These are phyloP conservation scores for Taurulus bubalis DNA, from an alignment of 2,113 vertebrate genomes.

Conservation along the genomic window DNA sequence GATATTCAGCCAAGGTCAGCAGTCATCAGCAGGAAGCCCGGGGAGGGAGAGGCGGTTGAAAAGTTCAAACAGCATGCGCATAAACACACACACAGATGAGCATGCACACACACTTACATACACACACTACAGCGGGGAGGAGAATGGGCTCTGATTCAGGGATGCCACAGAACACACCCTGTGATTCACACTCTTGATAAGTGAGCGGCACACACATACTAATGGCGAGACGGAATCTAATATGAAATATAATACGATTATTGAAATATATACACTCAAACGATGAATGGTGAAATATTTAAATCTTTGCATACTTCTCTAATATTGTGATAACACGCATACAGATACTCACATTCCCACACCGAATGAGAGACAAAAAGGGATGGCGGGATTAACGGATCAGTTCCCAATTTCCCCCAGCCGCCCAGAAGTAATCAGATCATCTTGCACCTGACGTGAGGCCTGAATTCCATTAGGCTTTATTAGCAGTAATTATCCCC, in stretches of 20 bases:
- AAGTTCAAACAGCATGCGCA: constrained; percentile 72
- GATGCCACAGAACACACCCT: constrained; percentile 37
- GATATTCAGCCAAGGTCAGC: constrained; percentile 78
- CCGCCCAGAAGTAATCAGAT: constrained; percentile 82
- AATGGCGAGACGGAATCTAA: constrained; percentile 49
- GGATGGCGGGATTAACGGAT: constrained; percentile 83
- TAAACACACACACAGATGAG: constrained; percentile 43
- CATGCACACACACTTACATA: constrained; percentile 33
- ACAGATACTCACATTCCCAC: constrained; percentile 36
- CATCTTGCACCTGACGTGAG: constrained; percentile 83
- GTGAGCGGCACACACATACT: constrained; percentile 15
- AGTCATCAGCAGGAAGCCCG: constrained; percentile 68
- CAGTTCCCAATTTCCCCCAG: constrained; percentile 83
- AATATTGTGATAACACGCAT: constrained; percentile 36
- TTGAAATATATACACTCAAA: constrained; percentile 46
- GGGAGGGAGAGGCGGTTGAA: constrained; percentile 68
- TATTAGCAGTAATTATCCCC: constrained; percentile 86
- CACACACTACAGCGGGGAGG: constrained; percentile 19
- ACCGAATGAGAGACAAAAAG: constrained; percentile 61
- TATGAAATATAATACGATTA: constrained; percentile 59
- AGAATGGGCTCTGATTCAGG: constrained; percentile 52
- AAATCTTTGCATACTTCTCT: constrained; percentile 62
- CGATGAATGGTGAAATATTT: constrained; percentile 60
- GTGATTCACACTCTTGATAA: constrained; percentile 28
- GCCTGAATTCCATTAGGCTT: constrained; percentile 86